These are phyloP conservation scores for Stenurella melanura DNA, from an alignment of 2,888 invertebrate genomes.

Conservation along the genomic window DNA sequence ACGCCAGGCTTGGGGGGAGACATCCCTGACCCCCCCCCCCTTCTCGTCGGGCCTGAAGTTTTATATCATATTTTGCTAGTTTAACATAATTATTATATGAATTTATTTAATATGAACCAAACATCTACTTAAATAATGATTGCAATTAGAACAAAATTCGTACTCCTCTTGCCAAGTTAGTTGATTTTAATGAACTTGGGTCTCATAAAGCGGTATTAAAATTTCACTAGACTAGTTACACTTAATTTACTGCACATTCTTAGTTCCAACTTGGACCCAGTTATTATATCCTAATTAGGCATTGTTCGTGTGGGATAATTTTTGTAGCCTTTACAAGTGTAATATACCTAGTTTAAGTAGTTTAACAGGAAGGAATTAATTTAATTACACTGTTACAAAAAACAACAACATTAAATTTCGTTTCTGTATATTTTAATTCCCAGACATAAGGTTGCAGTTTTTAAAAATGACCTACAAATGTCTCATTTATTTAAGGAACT, in stretches of 20 bases:
- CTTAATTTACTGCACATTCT: not conserved
- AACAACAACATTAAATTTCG: not conserved
- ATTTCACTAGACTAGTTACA: not conserved
- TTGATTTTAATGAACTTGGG: not conserved
- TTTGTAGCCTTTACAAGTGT: not conserved
- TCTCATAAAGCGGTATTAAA: not conserved
- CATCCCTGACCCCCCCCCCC: no score
- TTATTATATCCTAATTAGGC: not conserved
- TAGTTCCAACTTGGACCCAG: not conserved
- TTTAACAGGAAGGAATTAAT: not conserved
- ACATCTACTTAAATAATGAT: slow-evolving; percentile 3
- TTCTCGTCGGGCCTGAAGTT: no score
- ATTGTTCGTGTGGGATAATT: not conserved
- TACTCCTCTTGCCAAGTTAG: not conserved
- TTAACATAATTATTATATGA: no score
- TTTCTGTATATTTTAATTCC: not conserved
- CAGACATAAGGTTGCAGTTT: not conserved
- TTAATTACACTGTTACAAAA: not conserved
- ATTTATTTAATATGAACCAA: slow-evolving; percentile 13
- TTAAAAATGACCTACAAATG: not conserved
- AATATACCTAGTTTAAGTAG: not conserved
- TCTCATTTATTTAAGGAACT: no score
- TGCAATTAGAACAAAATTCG: not conserved
- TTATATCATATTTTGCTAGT: no score
- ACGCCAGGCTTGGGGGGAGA: no score